Conservation (phyloP, 2,888 invertebrate genomes). For the Nebria salina region DNA sequence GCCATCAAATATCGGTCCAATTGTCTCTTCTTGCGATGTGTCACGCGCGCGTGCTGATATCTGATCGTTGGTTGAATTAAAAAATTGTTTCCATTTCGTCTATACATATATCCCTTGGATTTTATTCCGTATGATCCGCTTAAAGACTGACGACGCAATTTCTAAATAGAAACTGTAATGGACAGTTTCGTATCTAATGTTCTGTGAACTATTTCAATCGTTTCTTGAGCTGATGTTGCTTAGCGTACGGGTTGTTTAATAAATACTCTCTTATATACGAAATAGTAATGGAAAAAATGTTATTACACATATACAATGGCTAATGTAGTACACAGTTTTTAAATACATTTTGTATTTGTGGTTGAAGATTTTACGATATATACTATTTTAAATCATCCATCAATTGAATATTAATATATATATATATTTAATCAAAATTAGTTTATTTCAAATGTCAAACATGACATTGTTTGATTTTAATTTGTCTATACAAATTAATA, state of each 20-base stretch:
- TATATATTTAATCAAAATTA: constrained; percentile 18
- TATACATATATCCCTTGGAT: not conserved
- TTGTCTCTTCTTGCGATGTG: not conserved
- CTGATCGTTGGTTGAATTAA: constrained; percentile 2
- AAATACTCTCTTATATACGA: not conserved
- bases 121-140: not conserved
- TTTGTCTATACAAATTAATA: constrained; percentile 46
- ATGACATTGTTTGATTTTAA: constrained; percentile 43
- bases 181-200: not conserved
- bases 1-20: constrained; percentile 44
- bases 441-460: constrained; percentile 40
- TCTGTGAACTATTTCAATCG: not conserved
- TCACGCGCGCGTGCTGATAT: not conserved
- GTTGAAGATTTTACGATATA: too few relatives aligned
- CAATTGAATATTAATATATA: too few relatives aligned
- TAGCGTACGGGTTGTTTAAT: not conserved
- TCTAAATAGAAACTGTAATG: constrained; percentile 10
- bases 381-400: too few relatives aligned
- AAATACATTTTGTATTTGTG: too few relatives aligned
- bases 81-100: not conserved
- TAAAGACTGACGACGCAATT: constrained; percentile 13
- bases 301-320: too few relatives aligned
- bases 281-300: not conserved
- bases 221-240: not conserved
- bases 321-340: too few relatives aligned